These are phyloP conservation scores for Syngnathus typhle DNA, from an alignment of 2,113 vertebrate species.

Conservation along the genomic window DNA sequence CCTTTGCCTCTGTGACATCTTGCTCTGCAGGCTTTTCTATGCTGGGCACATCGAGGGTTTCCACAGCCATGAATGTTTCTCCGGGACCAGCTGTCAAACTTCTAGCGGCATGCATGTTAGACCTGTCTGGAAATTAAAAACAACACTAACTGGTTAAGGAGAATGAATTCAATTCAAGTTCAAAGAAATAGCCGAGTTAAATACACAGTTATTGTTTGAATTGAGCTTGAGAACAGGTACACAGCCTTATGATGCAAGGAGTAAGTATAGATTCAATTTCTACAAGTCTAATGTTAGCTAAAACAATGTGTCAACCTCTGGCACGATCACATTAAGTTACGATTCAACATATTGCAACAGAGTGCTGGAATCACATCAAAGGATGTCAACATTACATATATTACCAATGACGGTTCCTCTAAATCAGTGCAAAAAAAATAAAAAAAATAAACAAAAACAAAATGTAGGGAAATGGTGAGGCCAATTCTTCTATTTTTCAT, in stretches of 20 bases:
- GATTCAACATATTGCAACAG: slow-evolving; percentile 4
- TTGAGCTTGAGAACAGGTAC: background rate
- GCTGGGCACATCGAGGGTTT: slow-evolving; percentile 26
- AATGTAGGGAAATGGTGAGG: background rate
- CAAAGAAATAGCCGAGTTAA: background rate
- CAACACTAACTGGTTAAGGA: background rate
- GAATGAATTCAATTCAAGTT: background rate
- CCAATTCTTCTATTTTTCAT: background rate
- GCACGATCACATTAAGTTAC: background rate
- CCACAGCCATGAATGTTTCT: slow-evolving; percentile 32
- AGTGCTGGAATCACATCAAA: slow-evolving; percentile 54
- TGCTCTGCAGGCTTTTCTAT: background rate
- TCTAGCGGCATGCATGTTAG: slow-evolving; percentile 12
- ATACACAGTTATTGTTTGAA: background rate
- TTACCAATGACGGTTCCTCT: slow-evolving; percentile 45
- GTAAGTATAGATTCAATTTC: background rate
- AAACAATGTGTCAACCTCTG: background rate
- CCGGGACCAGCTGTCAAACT: slow-evolving; percentile 6
- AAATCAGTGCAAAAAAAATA: slow-evolving; percentile 41
- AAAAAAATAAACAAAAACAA: slow-evolving; percentile 1
- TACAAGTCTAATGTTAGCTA: background rate
- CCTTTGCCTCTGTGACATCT: background rate
- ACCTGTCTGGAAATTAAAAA: slow-evolving; percentile 18
- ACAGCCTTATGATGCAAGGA: background rate
- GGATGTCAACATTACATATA: slow-evolving; percentile 38